Conservation (phyloP, 2,113 vertebrate species). For the Sinocyclocheilus maitianheensis region DNA sequence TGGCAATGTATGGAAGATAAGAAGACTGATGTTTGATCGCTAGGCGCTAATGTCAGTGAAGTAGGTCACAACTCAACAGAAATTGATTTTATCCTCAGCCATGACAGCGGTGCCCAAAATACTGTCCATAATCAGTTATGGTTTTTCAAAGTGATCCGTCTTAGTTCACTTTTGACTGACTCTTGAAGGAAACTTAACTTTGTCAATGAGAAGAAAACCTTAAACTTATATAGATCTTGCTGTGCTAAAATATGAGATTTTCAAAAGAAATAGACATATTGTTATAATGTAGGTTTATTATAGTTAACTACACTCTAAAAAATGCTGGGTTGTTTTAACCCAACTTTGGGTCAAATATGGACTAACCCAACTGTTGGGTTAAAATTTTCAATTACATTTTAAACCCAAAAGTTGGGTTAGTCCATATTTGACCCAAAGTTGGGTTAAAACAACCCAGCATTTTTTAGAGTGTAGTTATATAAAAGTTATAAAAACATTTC, state of each 20-base stretch:
- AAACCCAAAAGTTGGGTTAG: too few species aligned
- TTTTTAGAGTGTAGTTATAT: too few species aligned
- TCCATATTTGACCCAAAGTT: too few species aligned
- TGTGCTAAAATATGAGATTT: neutral
- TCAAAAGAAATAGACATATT: neutral
- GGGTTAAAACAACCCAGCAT: too few species aligned
- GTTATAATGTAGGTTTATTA: neutral
- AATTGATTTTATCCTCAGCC: slow-evolving; percentile 32
- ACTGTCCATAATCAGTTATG: neutral
- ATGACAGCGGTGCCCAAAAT: slow-evolving; percentile 29
- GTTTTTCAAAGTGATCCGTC: slow-evolving; percentile 26
- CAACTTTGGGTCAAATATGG: too few species aligned
- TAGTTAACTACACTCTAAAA: too few species aligned
- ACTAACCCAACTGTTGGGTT: too few species aligned
- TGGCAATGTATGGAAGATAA: slow-evolving; percentile 14
- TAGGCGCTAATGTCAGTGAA: neutral
- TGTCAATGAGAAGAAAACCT: neutral
- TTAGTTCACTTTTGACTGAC: slow-evolving; percentile 1
- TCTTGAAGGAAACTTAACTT: neutral
- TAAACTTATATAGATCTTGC: neutral
- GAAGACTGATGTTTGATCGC: neutral
- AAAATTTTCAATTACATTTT: too few species aligned
- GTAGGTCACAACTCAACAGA: neutral
- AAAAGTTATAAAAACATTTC: too few species aligned
- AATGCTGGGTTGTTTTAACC: too few species aligned